phyloP scores from a whole-genome alignment of 2,888 invertebrate species.

The Automeris io region DNA sequence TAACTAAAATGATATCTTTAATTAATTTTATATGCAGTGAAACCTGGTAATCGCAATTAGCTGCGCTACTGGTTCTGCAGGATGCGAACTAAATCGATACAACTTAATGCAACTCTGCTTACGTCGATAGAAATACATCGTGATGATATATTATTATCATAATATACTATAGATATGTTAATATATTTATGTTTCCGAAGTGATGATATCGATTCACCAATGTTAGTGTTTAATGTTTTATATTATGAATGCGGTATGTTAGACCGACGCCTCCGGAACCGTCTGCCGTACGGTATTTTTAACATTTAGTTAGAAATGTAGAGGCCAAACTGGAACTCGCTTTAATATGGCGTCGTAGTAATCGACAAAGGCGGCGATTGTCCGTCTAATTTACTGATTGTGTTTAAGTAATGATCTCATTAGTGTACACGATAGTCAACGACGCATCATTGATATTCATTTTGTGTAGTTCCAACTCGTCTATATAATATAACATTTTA shows the following conservation, averaged over 20 bases:
- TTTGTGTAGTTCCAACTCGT: neutral
- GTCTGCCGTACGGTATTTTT: slow-evolving; percentile 1
- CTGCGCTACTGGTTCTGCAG: too few species aligned
- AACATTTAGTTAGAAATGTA: neutral
- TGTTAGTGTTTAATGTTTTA: too few species aligned
- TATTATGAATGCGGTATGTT: neutral
- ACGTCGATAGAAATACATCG: too few species aligned
- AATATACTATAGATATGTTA: too few species aligned
- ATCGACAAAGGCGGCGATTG: slow-evolving; percentile 21
- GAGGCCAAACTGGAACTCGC: neutral
- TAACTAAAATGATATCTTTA: too few species aligned
- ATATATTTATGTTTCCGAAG: too few species aligned
- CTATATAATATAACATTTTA: neutral
- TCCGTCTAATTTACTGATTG: slow-evolving; percentile 20
- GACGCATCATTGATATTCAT: slow-evolving; percentile 1
- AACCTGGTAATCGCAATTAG: too few species aligned
- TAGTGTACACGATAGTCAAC: slow-evolving; percentile 7
- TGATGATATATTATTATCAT: too few species aligned
- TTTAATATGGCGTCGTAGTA: slow-evolving; percentile 4
- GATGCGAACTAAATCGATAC: too few species aligned
- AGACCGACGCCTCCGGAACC: neutral
- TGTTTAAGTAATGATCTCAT: slow-evolving; percentile 24
- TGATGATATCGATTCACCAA: too few species aligned
- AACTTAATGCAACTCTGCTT: too few species aligned
- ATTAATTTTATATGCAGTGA: too few species aligned